Evolutionary conservation across 2,113 vertebrate genomes (phyloP).

Genomic region (Rostratula benghalensis): DNA sequence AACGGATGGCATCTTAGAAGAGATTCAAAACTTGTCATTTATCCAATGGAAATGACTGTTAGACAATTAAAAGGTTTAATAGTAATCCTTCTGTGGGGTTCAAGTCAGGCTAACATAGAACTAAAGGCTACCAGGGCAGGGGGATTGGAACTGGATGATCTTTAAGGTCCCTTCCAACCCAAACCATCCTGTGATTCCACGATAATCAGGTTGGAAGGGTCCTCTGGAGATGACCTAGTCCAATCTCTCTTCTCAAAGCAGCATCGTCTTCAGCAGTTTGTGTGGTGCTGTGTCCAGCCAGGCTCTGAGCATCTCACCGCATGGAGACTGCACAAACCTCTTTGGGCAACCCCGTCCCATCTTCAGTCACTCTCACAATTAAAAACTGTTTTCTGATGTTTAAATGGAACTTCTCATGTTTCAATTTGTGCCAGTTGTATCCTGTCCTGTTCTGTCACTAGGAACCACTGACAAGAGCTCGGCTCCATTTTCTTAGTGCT

Average conservation of each 20-base stretch:
- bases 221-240: neutral
- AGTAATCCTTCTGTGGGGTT: neutral
- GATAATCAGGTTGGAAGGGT: neutral
- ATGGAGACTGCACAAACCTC: neutral
- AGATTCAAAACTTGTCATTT: neutral
- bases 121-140: neutral
- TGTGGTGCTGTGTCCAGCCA: rapidly evolving
- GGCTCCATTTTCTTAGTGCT: neutral
- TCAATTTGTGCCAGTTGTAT: neutral
- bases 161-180: no score
- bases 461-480: neutral
- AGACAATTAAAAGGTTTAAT: neutral
- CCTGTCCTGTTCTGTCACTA: neutral
- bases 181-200: no score
- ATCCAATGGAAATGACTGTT: neutral
- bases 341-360: neutral
- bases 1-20: rapidly evolving
- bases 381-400: neutral
- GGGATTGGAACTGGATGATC: no score
- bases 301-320: neutral
- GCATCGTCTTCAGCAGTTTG: neutral
- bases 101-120: neutral
- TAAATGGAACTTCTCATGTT: neutral
- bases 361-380: neutral
- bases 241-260: neutral